These are phyloP conservation scores for Drepana arcuata DNA, from an alignment of 1,140 invertebrate genomes.

Conservation along the genomic window DNA sequence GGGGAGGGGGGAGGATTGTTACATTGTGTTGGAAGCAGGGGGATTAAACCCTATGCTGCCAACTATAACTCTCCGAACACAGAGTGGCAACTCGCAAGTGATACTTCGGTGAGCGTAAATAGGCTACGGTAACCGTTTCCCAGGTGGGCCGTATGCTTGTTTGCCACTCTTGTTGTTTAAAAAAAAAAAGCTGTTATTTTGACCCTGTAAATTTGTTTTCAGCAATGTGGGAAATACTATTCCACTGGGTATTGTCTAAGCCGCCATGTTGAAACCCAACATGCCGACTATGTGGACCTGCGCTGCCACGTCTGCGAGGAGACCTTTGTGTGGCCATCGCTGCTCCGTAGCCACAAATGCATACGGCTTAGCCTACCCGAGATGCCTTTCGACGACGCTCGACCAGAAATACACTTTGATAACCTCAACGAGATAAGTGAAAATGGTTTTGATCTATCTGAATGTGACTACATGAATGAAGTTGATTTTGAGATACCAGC, in stretches of 20 bases:
- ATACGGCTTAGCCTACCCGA: conserved; percentile 33
- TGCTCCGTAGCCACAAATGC: conserved; percentile 37
- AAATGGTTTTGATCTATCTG: conserved; percentile 26
- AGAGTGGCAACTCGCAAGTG: no score
- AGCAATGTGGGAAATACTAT: conserved; percentile 43
- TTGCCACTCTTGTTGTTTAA: no score
- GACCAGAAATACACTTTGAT: conserved; percentile 39
- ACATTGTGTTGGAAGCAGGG: no score
- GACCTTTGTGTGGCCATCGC: conserved; percentile 36
- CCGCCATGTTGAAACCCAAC: conserved; percentile 29
- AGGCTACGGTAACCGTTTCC: no score
- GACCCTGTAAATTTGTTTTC: no score
- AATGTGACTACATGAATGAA: conserved; percentile 31
- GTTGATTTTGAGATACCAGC: conserved; percentile 50
- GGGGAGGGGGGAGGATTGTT: no score
- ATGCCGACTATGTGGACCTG: conserved; percentile 17
- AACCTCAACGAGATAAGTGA: conserved; percentile 17
- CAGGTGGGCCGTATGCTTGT: no score
- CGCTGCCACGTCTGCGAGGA: conserved; percentile 42
- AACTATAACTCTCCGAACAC: no score
- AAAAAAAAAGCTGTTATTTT: no score
- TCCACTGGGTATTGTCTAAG: conserved; percentile 35
- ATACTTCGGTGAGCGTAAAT: no score
- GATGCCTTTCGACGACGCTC: conserved; percentile 38
- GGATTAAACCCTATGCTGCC: no score